These are phyloP conservation scores for Lamprotornis superbus DNA, from an alignment of 2,113 vertebrate genomes.

Conservation along the genomic window DNA sequence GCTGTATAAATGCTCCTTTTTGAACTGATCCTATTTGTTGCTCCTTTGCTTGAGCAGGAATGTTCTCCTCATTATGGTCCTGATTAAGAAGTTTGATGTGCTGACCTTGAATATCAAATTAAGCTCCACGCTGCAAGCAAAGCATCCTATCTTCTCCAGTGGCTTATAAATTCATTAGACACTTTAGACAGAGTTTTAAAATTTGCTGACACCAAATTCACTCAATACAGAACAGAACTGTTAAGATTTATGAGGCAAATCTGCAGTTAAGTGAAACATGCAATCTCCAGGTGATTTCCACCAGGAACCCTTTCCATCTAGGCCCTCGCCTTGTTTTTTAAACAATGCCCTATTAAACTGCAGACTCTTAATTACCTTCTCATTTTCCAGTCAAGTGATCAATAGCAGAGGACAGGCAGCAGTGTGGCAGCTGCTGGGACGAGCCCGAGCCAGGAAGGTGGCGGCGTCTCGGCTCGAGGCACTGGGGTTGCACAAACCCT, in stretches of 20 bases:
- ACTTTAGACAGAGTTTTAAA: constrained; percentile 32
- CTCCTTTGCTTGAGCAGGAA: background rate
- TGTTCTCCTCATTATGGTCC: constrained; percentile 35
- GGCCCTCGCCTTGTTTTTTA: background rate
- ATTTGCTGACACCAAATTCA: constrained; percentile 45
- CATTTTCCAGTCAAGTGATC: constrained; percentile 20
- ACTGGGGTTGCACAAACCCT: background rate
- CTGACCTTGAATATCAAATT: constrained; percentile 65
- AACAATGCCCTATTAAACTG: background rate
- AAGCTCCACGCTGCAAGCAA: constrained; percentile 53
- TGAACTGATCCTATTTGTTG: background rate
- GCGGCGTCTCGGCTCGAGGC: background rate
- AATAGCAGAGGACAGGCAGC: background rate
- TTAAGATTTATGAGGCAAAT: constrained; percentile 29
- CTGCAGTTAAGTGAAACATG: background rate
- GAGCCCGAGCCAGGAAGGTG: background rate
- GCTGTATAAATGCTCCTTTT: background rate
- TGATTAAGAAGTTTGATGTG: constrained; percentile 61
- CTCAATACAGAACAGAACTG: background rate
- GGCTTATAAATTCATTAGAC: constrained; percentile 65
- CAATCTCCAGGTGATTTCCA: constrained; percentile 24
- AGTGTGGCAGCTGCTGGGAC: background rate
- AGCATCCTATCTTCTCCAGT: constrained; percentile 57
- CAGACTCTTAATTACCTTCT: background rate
- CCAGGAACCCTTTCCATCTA: background rate